Evolutionary conservation across 2,888 invertebrate genomes (phyloP).

Genomic region (Crepidodera aurea): DNA sequence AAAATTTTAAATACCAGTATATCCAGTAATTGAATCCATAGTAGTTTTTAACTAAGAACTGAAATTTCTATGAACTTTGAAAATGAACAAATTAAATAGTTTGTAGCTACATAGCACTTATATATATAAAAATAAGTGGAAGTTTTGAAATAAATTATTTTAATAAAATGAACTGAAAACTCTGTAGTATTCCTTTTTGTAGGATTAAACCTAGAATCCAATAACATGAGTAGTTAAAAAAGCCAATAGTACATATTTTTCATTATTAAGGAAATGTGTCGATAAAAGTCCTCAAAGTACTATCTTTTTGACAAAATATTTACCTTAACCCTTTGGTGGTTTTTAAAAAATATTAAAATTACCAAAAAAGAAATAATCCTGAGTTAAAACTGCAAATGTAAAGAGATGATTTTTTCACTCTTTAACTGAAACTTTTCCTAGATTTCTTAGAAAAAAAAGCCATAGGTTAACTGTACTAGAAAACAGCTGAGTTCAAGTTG

Average conservation of each 20-base stretch:
- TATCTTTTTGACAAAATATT: constrained; percentile 20
- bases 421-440: constrained; percentile 24
- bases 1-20: too few species aligned
- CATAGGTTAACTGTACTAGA: constrained; percentile 7
- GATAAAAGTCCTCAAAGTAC: too few species aligned
- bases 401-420: constrained; percentile 18
- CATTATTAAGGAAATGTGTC: too few species aligned
- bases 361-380: constrained; percentile 18
- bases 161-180: neutral
- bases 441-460: constrained; percentile 18
- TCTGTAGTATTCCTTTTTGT: neutral
- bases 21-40: neutral
- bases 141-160: constrained; percentile 8
- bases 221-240: neutral
- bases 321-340: constrained; percentile 28
- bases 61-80: too few species aligned
- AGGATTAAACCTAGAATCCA: neutral
- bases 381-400: constrained; percentile 6
- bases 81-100: too few species aligned
- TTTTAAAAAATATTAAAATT: constrained; percentile 22
- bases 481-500: constrained; percentile 31
- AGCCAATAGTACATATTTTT: too few species aligned
- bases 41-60: too few species aligned
- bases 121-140: too few species aligned
- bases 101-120: too few species aligned